These are phyloP conservation scores for Pao palembangensis DNA, from an alignment of 2,113 vertebrate genomes.

Conservation along the genomic window DNA sequence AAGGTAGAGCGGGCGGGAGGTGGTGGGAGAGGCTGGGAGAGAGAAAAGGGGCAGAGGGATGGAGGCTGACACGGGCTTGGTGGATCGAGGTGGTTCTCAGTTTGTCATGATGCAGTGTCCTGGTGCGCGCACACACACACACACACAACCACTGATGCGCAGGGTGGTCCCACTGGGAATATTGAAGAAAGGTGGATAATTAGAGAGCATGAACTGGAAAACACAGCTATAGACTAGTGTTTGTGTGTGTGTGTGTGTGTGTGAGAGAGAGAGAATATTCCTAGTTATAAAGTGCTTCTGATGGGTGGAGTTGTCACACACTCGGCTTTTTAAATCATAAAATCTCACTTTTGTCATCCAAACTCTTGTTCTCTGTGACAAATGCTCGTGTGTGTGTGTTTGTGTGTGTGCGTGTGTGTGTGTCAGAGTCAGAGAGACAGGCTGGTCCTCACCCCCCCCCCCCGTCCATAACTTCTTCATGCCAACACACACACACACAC, in stretches of 20 bases:
- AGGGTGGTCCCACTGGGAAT: constrained; percentile 48
- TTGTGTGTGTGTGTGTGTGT: constrained; percentile 17
- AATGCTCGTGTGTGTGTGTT: neutral
- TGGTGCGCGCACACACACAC: constrained; percentile 14
- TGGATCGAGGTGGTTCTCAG: constrained; percentile 34
- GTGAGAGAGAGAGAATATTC: constrained; percentile 10
- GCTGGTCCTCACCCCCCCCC: constrained; percentile 5
- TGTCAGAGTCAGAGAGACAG: neutral
- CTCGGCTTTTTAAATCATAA: neutral
- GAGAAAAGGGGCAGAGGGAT: neutral
- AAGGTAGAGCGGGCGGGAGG: constrained; percentile 80
- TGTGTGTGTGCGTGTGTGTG: constrained; percentile 5
- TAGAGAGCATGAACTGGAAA: neutral
- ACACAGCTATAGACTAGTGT: constrained; percentile 7
- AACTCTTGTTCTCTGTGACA: neutral
- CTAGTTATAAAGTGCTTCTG: neutral
- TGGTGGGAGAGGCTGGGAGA: neutral
- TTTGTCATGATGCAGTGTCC: constrained; percentile 56
- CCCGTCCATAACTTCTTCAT: neutral
- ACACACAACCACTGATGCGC: constrained; percentile 7
- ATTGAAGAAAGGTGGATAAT: constrained; percentile 46
- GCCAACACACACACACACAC: neutral
- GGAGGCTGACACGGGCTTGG: constrained; percentile 6
- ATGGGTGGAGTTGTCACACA: neutral
- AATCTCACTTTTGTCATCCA: neutral